Conservation (phyloP, 64 coral and sea anemone genomes). For the Platygyra sinensis region DNA sequence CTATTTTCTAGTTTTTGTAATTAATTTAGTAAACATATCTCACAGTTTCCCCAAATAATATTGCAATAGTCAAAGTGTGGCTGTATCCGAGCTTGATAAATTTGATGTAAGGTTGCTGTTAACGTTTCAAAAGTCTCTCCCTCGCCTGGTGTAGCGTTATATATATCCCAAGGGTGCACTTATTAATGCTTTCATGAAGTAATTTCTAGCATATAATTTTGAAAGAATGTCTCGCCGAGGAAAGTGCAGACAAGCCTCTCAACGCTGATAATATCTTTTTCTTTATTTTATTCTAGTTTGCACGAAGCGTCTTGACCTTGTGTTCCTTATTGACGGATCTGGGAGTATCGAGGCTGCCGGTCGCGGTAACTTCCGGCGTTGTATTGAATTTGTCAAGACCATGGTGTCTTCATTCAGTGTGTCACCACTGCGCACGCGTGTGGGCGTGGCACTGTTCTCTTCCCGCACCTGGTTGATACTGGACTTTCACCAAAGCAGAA, state of each 20-base stretch:
- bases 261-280: background rate
- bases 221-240: no score
- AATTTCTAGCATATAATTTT: no score
- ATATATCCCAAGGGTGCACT: no score
- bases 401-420: slow-evolving; percentile 44
- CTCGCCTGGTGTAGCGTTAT: no score
- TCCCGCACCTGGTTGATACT: slow-evolving; percentile 42
- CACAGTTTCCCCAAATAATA: no score
- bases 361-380: slow-evolving; percentile 33
- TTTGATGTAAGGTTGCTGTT: no score
- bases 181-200: no score
- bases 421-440: slow-evolving; percentile 5
- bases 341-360: slow-evolving; percentile 57
- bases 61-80: no score
- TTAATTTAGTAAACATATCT: no score
- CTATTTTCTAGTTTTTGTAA: no score
- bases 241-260: background rate
- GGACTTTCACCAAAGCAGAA: slow-evolving; percentile 34
- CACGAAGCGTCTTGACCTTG: slow-evolving; percentile 36
- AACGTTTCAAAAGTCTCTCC: no score
- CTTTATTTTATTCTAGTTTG: slow-evolving; percentile 37
- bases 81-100: no score
- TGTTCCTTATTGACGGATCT: slow-evolving; percentile 63
- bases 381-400: slow-evolving; percentile 34
- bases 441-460: slow-evolving; percentile 58